These are phyloP conservation scores for Mionectes macconnelli DNA, from an alignment of 2,113 vertebrate genomes.

Conservation along the genomic window DNA sequence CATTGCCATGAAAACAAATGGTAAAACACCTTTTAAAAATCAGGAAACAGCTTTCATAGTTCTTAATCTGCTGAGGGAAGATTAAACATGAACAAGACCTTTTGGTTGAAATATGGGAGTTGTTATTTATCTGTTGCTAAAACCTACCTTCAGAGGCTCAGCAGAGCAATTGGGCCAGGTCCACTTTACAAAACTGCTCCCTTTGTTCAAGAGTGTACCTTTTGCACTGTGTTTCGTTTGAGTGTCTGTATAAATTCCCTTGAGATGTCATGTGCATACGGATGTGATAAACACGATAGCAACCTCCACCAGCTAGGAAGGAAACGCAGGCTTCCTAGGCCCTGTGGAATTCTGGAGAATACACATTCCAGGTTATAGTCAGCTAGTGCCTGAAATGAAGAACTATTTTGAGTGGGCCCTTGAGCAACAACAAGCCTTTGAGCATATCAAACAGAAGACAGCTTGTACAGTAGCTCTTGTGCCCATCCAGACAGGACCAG, in stretches of 20 bases:
- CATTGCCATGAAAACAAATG: background rate
- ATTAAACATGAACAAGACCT: background rate
- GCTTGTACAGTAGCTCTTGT: rapidly evolving
- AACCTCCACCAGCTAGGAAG: background rate
- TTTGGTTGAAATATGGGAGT: background rate
- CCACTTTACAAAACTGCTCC: background rate
- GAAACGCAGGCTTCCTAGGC: background rate
- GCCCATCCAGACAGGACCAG: background rate
- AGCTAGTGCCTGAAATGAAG: background rate
- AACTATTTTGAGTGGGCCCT: background rate
- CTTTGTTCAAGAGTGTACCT: background rate
- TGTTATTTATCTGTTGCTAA: background rate
- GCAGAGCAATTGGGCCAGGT: background rate
- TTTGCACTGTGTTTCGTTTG: background rate
- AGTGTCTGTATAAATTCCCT: background rate
- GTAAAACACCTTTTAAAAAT: background rate
- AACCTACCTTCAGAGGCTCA: background rate
- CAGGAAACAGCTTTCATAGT: background rate
- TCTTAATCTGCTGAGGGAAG: background rate
- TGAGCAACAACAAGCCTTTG: background rate
- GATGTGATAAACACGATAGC: background rate
- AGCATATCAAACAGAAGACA: background rate
- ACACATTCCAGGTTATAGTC: background rate
- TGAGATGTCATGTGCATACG: background rate
- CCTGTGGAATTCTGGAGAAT: background rate